Percentiles rank a stretch among this genome's conserved stretches.
Conservation (phyloP, 2,797 vertebrate genomes). For the Balearica regulorum region DNA sequence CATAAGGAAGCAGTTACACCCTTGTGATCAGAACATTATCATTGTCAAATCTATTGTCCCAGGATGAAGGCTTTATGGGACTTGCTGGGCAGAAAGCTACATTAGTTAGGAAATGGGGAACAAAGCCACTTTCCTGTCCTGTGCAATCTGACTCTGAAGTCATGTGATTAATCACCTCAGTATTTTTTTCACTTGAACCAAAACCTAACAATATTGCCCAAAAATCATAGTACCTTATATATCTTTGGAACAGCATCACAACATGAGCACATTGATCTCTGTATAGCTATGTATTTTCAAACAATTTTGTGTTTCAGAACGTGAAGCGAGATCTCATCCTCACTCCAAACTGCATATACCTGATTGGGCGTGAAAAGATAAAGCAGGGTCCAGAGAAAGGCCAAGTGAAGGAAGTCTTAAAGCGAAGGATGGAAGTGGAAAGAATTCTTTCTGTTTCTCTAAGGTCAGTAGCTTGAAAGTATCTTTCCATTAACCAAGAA, state of each 20-base stretch:
- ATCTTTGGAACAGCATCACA: neutral
- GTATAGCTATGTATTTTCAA: neutral
- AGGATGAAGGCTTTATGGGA: neutral
- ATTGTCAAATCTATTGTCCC: neutral
- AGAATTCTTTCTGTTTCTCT: slow-evolving; percentile 89
- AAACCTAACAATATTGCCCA: neutral
- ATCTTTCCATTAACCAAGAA: neutral
- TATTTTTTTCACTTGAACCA: neutral
- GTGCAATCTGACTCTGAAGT: neutral
- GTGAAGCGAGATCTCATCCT: slow-evolving; percentile 95
- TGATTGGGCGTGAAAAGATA: slow-evolving; percentile 94
- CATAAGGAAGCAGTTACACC: neutral
- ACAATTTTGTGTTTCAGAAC: slow-evolving; percentile 70
- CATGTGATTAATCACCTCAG: neutral
- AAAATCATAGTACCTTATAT: neutral
- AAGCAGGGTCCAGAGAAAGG: slow-evolving; percentile 96
- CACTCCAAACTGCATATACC: slow-evolving; percentile 90
- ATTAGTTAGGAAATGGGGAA: neutral
- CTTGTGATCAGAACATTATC: neutral
- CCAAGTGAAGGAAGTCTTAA: slow-evolving; percentile 91
- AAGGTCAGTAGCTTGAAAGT: slow-evolving; percentile 77
- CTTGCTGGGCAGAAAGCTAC: neutral
- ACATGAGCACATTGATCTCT: neutral
- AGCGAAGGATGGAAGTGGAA: slow-evolving; percentile 89
- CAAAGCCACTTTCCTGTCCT: neutral